These are phyloP conservation scores for Enteromius mattozi DNA, from an alignment of 2,797 vertebrate genomes.

Conservation along the genomic window DNA sequence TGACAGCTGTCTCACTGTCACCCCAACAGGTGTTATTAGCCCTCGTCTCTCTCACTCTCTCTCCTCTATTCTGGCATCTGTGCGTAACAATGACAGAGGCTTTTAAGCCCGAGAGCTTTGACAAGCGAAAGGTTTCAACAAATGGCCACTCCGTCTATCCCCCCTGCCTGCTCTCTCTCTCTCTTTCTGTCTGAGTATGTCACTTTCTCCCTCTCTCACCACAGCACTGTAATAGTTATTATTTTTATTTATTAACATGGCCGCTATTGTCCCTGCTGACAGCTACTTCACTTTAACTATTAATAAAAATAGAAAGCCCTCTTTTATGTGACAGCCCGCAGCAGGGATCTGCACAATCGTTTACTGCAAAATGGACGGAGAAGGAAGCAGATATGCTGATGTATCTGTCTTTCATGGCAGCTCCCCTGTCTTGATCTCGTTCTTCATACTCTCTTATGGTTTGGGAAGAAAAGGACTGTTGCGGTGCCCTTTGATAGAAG, in stretches of 20 bases:
- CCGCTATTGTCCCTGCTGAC: conserved; percentile 81
- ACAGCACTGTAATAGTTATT: conserved; percentile 78
- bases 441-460: conserved; percentile 1
- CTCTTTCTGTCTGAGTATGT: conserved; percentile 65
- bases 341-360: conserved; percentile 70
- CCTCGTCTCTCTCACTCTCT: conserved; percentile 62
- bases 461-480: conserved; percentile 11
- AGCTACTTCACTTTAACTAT: conserved; percentile 90
- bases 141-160: conserved; percentile 80
- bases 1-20: conserved; percentile 88
- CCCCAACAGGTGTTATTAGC: conserved; percentile 92
- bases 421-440: conserved; percentile 33
- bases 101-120: conserved; percentile 92
- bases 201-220: conserved; percentile 56
- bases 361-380: conserved; percentile 51
- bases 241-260: conserved; percentile 93
- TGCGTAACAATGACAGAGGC: conserved; percentile 86
- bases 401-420: conserved; percentile 44
- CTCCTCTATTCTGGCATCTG: conserved; percentile 53
- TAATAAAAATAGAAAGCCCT: conserved; percentile 83
- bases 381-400: conserved; percentile 43
- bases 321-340: conserved; percentile 74
- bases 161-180: conserved; percentile 80
- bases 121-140: conserved; percentile 93
- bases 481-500: conserved; percentile 1